Base-by-base conservation (phyloP, 1,140 invertebrate genomes). In the Parapsyche elsis region DNA sequence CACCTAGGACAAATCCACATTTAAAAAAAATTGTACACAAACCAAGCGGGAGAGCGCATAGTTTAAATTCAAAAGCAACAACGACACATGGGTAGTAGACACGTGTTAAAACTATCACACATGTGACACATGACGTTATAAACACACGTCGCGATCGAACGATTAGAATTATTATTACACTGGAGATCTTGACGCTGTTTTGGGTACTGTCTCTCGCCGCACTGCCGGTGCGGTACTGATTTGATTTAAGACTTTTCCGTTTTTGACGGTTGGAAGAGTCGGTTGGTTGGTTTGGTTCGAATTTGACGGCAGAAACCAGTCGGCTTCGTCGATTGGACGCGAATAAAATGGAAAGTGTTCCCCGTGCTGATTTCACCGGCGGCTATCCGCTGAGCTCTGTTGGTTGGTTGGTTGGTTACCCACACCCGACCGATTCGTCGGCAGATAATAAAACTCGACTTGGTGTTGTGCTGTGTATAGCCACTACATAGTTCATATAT, bases 331-430 rank as follows among this genome's bases (percentile, higher is more conserved):
- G 26, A 12, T 12, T 9, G 46, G 14, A 26, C 44, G 16, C 38
- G 14, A 76, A 61, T 23, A 76, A 76, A 76, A 76, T 76, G 75
- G 75, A 76, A 76, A 76, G 75, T 76, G 53, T 19, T 38, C 23
- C 75, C 5, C 46, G 75, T 14, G 75, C 53, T 24, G 75, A 76
- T 76, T 76, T 76, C 75, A 76, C 75, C 70, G 24, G 10, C 61
- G 61, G 26, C 30, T 26, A 12, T 38, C 0, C 30, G 1, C 0
- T 38, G 9, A 38, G 2, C 2, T 4, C 30, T 38, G 30, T 38
- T 38, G 30, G 30, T 38, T 38, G 16, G 12, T 53, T 2, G 49
- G 0, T 23, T 61, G 21, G 21, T 61, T 61, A 61, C 59, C 59
- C 59, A 61, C 59, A 61, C 59, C 59, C n/a, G 59, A 2, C 21